These are phyloP conservation scores for Drosophila anomalipes DNA, from an alignment of 2,888 invertebrate genomes.

Conservation along the genomic window DNA sequence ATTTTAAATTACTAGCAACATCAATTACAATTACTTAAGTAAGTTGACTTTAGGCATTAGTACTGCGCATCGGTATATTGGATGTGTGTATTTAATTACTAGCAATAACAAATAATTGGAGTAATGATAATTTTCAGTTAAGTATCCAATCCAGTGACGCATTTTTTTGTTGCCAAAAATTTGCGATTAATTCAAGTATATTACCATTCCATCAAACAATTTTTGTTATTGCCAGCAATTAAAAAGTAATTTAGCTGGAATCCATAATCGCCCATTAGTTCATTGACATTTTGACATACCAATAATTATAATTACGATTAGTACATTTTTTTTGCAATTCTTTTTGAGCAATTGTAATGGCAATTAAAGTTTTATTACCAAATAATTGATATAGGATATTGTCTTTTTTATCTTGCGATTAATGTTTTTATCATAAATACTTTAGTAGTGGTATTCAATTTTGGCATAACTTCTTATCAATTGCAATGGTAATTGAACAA, in stretches of 20 bases:
- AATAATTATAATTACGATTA: conserved; percentile 1
- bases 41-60: neutral
- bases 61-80: conserved; percentile 1
- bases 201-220: neutral
- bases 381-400: conserved; percentile 2
- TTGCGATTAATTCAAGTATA: neutral
- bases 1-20: conserved; percentile 5
- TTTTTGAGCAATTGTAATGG: conserved; percentile 5
- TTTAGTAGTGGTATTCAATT: neutral
- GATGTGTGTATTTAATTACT: neutral
- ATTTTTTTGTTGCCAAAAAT: conserved; percentile 1
- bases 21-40: conserved; percentile 3
- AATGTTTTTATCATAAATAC: neutral
- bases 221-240: neutral
- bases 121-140: neutral
- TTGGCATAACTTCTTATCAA: neutral
- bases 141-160: neutral
- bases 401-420: conserved; percentile 1
- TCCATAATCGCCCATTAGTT: conserved; percentile 3
- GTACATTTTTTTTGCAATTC: neutral
- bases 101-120: neutral
- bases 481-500: neutral
- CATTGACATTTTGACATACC: conserved; percentile 3
- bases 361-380: conserved; percentile 9
- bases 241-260: conserved; percentile 6